Base-by-base conservation (phyloP, 2,888 invertebrate species). In the Frankliniella intonsa region DNA sequence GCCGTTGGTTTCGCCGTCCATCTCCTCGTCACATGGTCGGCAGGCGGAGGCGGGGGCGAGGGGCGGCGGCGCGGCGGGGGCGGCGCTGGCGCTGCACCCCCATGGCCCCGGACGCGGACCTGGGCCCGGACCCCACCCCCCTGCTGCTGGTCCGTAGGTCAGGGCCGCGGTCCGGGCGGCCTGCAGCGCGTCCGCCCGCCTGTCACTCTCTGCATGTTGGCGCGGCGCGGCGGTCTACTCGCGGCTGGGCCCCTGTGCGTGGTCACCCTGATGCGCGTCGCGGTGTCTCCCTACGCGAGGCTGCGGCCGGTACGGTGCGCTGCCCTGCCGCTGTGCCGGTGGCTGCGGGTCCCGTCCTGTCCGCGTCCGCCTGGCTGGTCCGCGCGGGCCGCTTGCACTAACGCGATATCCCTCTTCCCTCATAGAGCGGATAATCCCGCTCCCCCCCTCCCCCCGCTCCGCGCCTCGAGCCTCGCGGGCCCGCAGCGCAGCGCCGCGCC, bases 401-500 rank as follows among this genome's bases (percentile, higher is more conserved):
- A 76, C 25, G 69, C 69, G 69, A 76, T 76, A 76, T 62, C 69
- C 69, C 69, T 25, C 69, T 76, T 76, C 69, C 69, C n/a, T 76
- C 69, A 76, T 76, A 76, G 69, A 76, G 69, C 69, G 69, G 69
- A 76, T 76, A 25, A 76, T 76, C 69, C 69, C 25, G 69, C 69
- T 8, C 22, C 69, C 8, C 25, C 25, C 69, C 25, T 22, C 69
- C 69, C 25, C 69, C 12, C 69, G 25, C 69, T 12, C 25, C 25
- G 69, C 69, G 22, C 69, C 62, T 10, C 62, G 62, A 55, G 62
- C 62, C 62, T 38, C 38, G 38, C 38, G 38, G 38, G 38, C 62
- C 62, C 62, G 19, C 62, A 62, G 62, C 62, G 62, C 19, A 10
- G 69, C 69, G 22, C 22, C 69, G 11, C 62, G 25, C 69, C 69